Percentiles rank a stretch among this genome's conserved stretches.
Evolutionary conservation across 2,888 invertebrate species (phyloP).

Genomic region (Plebejus argus): DNA sequence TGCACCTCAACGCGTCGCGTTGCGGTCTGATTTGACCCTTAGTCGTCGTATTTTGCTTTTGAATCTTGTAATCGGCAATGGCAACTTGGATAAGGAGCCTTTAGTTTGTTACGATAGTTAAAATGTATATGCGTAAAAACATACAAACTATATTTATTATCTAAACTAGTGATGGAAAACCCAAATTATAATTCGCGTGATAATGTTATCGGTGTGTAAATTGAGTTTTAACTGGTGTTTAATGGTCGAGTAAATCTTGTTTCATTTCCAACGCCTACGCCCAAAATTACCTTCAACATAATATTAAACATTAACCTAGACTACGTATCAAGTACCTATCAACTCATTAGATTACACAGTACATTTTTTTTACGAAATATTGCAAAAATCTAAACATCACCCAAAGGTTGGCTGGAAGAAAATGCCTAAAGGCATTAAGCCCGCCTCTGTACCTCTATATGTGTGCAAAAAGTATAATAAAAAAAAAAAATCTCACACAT

Average conservation of each 20-base stretch:
- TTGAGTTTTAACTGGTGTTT: not conserved
- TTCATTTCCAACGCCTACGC: not conserved
- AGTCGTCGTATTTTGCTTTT: too few relatives aligned
- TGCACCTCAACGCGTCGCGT: too few relatives aligned
- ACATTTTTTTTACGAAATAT: not conserved
- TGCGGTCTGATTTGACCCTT: too few relatives aligned
- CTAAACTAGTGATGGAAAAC: not conserved
- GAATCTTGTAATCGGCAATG: too few relatives aligned
- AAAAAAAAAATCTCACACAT: too few relatives aligned
- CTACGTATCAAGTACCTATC: not conserved
- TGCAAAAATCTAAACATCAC: too few relatives aligned
- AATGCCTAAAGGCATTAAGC: too few relatives aligned
- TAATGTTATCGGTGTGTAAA: not conserved
- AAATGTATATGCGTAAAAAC: not conserved
- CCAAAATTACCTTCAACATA: not conserved
- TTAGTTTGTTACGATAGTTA: too few relatives aligned
- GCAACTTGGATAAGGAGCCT: too few relatives aligned
- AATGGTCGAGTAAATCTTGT: not conserved
- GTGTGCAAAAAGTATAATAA: too few relatives aligned
- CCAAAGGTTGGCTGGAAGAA: too few relatives aligned
- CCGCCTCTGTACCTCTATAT: too few relatives aligned
- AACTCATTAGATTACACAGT: not conserved
- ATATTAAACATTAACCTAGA: not conserved
- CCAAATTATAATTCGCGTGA: slow-evolving; percentile 7
- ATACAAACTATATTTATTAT: not conserved